Evolutionary conservation across 2,113 vertebrate genomes (phyloP), one percentile per base, ranked within the genome.

Genomic region (Cheilinus undulatus): DNA sequence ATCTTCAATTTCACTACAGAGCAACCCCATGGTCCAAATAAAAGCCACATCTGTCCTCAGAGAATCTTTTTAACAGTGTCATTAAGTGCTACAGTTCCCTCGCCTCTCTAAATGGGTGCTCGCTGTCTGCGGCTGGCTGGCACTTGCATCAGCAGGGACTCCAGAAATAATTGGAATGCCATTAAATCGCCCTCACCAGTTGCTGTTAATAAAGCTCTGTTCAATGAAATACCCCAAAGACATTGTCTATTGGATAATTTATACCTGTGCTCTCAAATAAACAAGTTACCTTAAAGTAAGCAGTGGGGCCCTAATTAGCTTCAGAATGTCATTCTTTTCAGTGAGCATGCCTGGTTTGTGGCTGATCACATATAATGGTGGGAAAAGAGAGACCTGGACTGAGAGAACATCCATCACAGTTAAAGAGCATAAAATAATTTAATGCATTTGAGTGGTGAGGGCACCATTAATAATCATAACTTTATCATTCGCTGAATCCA

Each of bases 231-330:
- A 76, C 76, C 90, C 83, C 48, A 69, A 83, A 87, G 90, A 78
- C 77, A 75, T 78, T 32, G 43, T 86, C 76, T 82, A 83, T 82
- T 89, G 83, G 89, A 90, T 89, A 78, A 92, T 92, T 91, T 87
- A 93, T 91, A 88, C 78, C 76, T 82, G 74, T 73, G 51, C 78
- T 78, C 56, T 58, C 82, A 65, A 86, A 90, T 80, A 91, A 93
- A 93, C 86, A 91, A 90, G 86, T 86, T 90, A 82, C 88, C 82
- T 86, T 84, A 92, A 86, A 93, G 93, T 90, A 90, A 90, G 87
- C 90, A 89, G 91, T 90, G 69, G 46, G 51, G 13, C 14, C 12
- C 80, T 91, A 89, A 92, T 92, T 91, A 89, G 73, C 64, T 86
- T 59, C n/a, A 73, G 73, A 86, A 69, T 30, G 54, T 76, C 65